Conservation (phyloP, 2,888 invertebrate species). For the Drosophila putrida region DNA sequence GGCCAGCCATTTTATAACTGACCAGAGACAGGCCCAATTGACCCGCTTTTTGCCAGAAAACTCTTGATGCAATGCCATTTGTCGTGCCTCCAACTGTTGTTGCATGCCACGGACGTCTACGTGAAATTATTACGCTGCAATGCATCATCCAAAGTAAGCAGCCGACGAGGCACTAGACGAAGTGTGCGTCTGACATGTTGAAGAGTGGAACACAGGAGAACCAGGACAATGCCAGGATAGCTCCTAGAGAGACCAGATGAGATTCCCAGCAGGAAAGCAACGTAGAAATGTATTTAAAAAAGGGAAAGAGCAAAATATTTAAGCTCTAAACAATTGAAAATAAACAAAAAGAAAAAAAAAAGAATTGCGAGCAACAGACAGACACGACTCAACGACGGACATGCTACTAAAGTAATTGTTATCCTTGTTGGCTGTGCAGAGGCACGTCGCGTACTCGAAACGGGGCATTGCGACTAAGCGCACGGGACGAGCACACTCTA, state of each 20-base stretch:
- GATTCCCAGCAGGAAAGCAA: slow-evolving; percentile 10
- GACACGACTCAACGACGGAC: slow-evolving; percentile 48
- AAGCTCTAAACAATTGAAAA: slow-evolving; percentile 72
- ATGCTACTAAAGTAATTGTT: slow-evolving; percentile 77
- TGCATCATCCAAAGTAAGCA: slow-evolving; percentile 75
- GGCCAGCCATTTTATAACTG: slow-evolving; percentile 21
- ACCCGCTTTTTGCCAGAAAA: slow-evolving; percentile 32
- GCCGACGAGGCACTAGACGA: slow-evolving; percentile 21
- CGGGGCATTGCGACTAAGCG: slow-evolving; percentile 42
- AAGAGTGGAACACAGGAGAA: slow-evolving; percentile 20
- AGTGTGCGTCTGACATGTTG: slow-evolving; percentile 63
- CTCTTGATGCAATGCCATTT: slow-evolving; percentile 32
- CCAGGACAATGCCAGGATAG: neutral
- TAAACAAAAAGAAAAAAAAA: slow-evolving; percentile 41
- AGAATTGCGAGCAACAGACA: slow-evolving; percentile 9
- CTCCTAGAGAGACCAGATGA: slow-evolving; percentile 1
- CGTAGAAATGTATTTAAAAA: slow-evolving; percentile 61
- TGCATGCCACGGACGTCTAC: slow-evolving; percentile 71
- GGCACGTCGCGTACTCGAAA: slow-evolving; percentile 73
- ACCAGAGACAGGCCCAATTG: slow-evolving; percentile 27
- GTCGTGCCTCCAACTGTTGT: slow-evolving; percentile 34
- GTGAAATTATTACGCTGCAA: slow-evolving; percentile 77
- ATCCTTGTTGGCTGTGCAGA: slow-evolving; percentile 79
- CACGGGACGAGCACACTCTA: slow-evolving; percentile 30
- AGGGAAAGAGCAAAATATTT: slow-evolving; percentile 40